These are phyloP conservation scores for Blera fallax DNA, from an alignment of 2,888 invertebrate genomes.

Conservation along the genomic window DNA sequence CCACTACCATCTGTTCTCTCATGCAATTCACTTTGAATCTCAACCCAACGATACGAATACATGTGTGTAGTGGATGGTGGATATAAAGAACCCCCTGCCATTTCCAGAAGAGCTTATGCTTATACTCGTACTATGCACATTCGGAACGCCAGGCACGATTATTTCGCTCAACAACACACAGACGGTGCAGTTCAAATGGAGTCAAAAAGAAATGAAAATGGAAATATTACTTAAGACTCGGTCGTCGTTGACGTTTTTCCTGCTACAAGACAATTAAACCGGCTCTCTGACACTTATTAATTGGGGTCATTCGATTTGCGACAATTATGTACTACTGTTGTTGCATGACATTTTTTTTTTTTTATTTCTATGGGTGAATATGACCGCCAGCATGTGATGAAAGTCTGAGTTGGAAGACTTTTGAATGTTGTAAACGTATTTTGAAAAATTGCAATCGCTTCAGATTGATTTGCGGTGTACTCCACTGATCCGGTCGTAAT, in stretches of 20 bases:
- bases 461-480: not conserved
- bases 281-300: constrained; percentile 34
- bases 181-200: not conserved
- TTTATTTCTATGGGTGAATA: not conserved
- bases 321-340: constrained; percentile 2
- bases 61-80: not conserved
- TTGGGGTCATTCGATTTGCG: constrained; percentile 28
- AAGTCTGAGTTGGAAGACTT: not conserved
- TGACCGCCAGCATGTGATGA: not conserved
- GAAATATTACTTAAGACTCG: not conserved
- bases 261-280: constrained; percentile 27
- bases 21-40: constrained; percentile 8
- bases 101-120: not conserved
- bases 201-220: constrained; percentile 15
- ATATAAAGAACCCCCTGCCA: not conserved
- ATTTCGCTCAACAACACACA: not conserved
- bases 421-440: not conserved
- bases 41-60: not conserved
- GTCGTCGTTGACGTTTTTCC: not conserved
- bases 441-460: not conserved
- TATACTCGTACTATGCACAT: not conserved
- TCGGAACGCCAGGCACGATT: not conserved
- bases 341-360: not conserved
- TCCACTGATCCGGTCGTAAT: too few relatives aligned
- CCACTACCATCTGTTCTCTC: constrained; percentile 46